These are phyloP conservation scores for Mamestra brassicae DNA, from an alignment of 2,888 invertebrate species.

Conservation along the genomic window DNA sequence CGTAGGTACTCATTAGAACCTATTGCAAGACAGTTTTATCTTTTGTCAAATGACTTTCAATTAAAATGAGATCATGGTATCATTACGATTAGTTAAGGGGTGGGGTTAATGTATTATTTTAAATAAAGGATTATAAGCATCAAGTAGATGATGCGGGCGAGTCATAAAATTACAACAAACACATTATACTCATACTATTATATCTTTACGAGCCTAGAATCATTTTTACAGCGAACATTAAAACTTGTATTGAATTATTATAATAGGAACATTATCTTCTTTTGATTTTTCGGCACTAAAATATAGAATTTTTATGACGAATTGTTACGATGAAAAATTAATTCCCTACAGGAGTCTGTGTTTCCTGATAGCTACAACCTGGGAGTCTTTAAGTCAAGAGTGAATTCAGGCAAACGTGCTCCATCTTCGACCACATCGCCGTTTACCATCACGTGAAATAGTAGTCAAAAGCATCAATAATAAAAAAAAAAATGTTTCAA, in stretches of 20 bases:
- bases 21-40: background rate
- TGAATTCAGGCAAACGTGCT: too few species aligned
- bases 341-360: too few species aligned
- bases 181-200: conserved; percentile 72
- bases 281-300: conserved; percentile 52
- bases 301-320: conserved; percentile 10
- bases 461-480: too few species aligned
- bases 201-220: conserved; percentile 82
- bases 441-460: too few species aligned
- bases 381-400: too few species aligned
- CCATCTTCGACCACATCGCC: too few species aligned
- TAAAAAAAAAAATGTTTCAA: background rate
- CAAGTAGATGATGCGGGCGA: conserved; percentile 79
- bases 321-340: background rate
- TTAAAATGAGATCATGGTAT: conserved; percentile 34
- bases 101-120: conserved; percentile 54
- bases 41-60: background rate
- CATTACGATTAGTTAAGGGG: conserved; percentile 30
- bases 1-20: conserved; percentile 21
- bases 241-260: conserved; percentile 78
- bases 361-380: too few species aligned
- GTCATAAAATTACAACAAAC: conserved; percentile 81
- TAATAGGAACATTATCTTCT: conserved; percentile 52
- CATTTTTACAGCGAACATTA: conserved; percentile 80
- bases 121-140: conserved; percentile 62